A percentile compares a stretch with the other conserved stretches of the same genome.
These are phyloP conservation scores for Steinernema feltiae DNA, from an alignment of 1,140 invertebrate genomes.

Conservation along the genomic window DNA sequence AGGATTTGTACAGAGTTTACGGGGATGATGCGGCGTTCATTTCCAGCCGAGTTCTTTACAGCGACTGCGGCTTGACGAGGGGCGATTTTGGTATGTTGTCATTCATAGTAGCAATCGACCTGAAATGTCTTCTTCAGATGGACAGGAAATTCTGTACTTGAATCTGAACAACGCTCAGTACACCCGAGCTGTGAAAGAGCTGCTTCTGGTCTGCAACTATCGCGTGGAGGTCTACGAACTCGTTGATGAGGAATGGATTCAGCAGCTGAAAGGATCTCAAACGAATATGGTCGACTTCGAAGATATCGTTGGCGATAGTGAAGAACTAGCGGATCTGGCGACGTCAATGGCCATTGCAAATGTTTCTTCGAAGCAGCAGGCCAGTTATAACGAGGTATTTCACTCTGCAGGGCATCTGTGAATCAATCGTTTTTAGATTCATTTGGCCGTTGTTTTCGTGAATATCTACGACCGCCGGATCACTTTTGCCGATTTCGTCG, in stretches of 20 bases:
- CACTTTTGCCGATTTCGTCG: slow-evolving; percentile 21
- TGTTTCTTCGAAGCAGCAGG: no score
- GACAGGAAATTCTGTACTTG: slow-evolving; percentile 73
- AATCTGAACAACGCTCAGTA: slow-evolving; percentile 22
- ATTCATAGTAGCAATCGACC: background rate
- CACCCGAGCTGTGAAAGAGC: slow-evolving; percentile 23
- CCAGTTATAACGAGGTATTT: no score
- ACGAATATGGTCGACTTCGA: slow-evolving; percentile 27
- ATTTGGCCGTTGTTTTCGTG: slow-evolving; percentile 11
- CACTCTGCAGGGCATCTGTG: slow-evolving; percentile 4
- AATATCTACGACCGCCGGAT: slow-evolving; percentile 24
- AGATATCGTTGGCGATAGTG: slow-evolving; percentile 27
- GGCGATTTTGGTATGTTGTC: background rate
- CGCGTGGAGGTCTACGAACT: slow-evolving; percentile 22
- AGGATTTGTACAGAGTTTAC: background rate
- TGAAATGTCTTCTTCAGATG: slow-evolving; percentile 62
- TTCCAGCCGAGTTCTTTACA: background rate
- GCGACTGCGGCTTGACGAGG: background rate
- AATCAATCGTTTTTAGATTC: slow-evolving; percentile 18
- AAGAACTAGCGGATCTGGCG: slow-evolving; percentile 6
- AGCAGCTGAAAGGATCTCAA: slow-evolving; percentile 19
- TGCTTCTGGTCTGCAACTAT: slow-evolving; percentile 19
- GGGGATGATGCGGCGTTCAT: background rate
- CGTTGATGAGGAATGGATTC: slow-evolving; percentile 25
- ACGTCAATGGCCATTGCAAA: background rate